Conservation (phyloP, 2,888 invertebrate genomes). For the Netelia inedita region DNA sequence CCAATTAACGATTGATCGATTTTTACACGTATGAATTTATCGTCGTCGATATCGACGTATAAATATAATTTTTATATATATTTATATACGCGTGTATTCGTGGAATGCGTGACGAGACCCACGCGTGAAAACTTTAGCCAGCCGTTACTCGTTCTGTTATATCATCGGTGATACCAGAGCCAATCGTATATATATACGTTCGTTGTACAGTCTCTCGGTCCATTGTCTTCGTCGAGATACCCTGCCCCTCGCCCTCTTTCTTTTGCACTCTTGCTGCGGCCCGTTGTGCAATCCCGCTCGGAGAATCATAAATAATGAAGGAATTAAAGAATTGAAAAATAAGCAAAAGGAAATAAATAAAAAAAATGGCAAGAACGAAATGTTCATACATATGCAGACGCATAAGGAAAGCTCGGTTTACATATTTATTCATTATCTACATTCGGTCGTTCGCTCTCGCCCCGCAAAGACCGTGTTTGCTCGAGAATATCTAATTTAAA, state of each 20-base stretch:
- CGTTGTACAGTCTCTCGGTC: conserved; percentile 42
- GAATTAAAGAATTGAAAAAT: conserved; percentile 51
- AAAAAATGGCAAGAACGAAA: conserved; percentile 32
- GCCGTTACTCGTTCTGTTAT: conserved; percentile 74
- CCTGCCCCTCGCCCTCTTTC: conserved; percentile 62
- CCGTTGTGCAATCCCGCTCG: conserved; percentile 63
- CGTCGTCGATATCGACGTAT: neutral
- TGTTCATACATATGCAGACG: conserved; percentile 61
- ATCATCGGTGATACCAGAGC: conserved; percentile 44
- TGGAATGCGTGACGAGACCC: conserved; percentile 63
- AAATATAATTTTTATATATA: neutral
- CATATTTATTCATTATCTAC: conserved; percentile 66
- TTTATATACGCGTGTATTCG: conserved; percentile 20
- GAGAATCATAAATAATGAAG: conserved; percentile 67
- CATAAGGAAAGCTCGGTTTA: conserved; percentile 57
- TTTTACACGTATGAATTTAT: conserved; percentile 4
- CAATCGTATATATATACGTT: conserved; percentile 1
- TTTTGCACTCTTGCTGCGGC: conserved; percentile 37
- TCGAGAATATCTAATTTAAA: conserved; percentile 53
- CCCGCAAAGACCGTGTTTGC: neutral
- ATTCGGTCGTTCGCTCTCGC: conserved; percentile 47
- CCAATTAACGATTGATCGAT: neutral
- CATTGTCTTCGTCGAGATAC: conserved; percentile 63
- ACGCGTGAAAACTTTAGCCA: conserved; percentile 78
- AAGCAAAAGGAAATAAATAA: conserved; percentile 36